phyloP scores from a whole-genome alignment of 2,113 vertebrate species.

The Semnornis frantzii region DNA sequence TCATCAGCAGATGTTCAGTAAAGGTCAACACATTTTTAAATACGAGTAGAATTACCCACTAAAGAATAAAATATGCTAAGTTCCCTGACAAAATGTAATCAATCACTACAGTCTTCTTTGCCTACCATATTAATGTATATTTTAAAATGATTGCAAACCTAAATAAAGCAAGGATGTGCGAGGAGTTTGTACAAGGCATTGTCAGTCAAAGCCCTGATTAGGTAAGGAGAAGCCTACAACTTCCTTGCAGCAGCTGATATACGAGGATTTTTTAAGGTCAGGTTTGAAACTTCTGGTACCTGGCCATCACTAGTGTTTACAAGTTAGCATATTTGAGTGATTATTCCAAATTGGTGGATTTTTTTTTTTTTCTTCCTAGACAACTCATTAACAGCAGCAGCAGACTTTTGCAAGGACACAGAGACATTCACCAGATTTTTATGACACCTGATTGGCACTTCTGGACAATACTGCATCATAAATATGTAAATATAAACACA shows the following conservation, averaged over 20 bases:
- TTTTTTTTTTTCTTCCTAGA: background rate
- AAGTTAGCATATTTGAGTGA: background rate
- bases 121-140: background rate
- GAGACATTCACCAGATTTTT: background rate
- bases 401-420: background rate
- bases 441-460: background rate
- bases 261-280: background rate
- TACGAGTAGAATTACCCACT: background rate
- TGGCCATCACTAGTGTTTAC: background rate
- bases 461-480: background rate
- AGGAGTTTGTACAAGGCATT: background rate
- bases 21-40: slow-evolving; percentile 23
- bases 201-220: background rate
- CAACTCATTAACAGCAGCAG: background rate
- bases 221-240: background rate
- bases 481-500: background rate
- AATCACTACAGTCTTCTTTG: background rate
- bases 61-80: background rate
- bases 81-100: background rate
- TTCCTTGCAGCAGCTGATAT: background rate
- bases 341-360: background rate
- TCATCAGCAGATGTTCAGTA: background rate
- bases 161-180: background rate
- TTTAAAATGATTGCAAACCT: background rate
- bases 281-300: background rate